Evolutionary conservation across 2,113 vertebrate genomes (phyloP), one percentile per base, ranked within the genome.

Genomic region (Glareola pratincola): DNA sequence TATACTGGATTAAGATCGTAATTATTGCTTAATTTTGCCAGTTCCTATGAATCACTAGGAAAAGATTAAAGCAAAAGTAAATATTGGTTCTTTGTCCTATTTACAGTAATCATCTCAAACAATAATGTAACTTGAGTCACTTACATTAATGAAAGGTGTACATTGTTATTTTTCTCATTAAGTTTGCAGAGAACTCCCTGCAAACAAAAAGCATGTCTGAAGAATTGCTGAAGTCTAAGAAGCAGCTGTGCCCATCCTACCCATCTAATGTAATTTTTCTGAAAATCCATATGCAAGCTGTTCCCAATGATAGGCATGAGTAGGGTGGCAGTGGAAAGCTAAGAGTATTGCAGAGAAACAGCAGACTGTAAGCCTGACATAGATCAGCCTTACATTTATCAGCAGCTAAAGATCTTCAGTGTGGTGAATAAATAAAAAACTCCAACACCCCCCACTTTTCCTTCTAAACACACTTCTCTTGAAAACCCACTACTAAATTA

Each of bases 21-120:
- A 91, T 87, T 85, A 83, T 74, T 95, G 48, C 26, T 92, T 96
- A 34, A 77, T 96, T 93, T 96, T 88, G 14, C 59, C 60, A 75
- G 50, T 77, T 93, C 24, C 60, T 78, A 17, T 92, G 91, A 95
- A 85, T 88, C 84, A 96, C 16, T 17, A 76, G 82, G 64, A 93
- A 97, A 81, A 90, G 11, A 90, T 87, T 80, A 93, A 95, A 92
- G 37, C 24, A 74, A 48, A 71, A 68, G 12, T 90, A 95, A 94
- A 89, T 62, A 91, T 43, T 57, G 47, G 54, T 75, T 94, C 41
- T 22, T 83, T 26, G 32, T 79, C 57, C 23, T 91, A 45, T 89
- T 93, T 73, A 88, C 39, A 69, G 62, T 80, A 95, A 90, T 85
- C 39, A 92, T 13, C 54, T 85, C 72, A 53, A 83, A 92, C 78